Base-by-base conservation (phyloP, 2,113 vertebrate species). In the Tringa solitaria region DNA sequence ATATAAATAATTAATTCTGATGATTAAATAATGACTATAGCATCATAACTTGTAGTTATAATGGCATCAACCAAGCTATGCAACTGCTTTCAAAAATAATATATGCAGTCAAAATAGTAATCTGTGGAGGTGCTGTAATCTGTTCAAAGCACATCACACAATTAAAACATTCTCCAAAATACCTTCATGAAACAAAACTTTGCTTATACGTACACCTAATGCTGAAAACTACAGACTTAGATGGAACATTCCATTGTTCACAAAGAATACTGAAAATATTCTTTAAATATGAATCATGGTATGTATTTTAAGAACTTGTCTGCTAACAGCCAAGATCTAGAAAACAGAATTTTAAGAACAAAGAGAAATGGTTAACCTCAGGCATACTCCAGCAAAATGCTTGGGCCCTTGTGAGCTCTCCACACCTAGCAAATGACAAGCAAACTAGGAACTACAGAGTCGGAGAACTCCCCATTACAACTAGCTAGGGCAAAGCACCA, bases 301-400 rank as follows among this genome's bases (percentile, higher is more conserved):
- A 61, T 37, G 22, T 79, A 68, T 76, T 84, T 92, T 78, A 96
- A 89, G 43, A 88, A 86, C 37, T 61, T 16, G 10, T 27, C 57
- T 91, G 35, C 61, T 61, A 95, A 54, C 30, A 94, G 70, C 20
- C 88, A n/a, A 93, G 95, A 94, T 87, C 24, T 75, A 84, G 76
- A 82, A 97, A 95, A 91, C n/a, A 35, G 73, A 90, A 73, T 87
- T 76, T 94, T 92, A 85, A 76, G 64, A 88, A 81, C 63, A 90
- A 94, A 93, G 64, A 90, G 4, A 67, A 93, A 93, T 2, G 27
- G 50, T 74, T 94, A 85, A 86, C 11, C 65, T 92, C 61, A 46
- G 41, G 39, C 84, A 78, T 67, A 87, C 24, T 89, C 50, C 76
- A 92, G 53, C 57, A 68, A 94, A 90, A 92, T 51, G 4, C 30